Percentiles rank a stretch among this genome's conserved stretches.
Evolutionary conservation across 2,888 invertebrate genomes (phyloP).

Genomic region (Chaetogeoica ovagalla): DNA sequence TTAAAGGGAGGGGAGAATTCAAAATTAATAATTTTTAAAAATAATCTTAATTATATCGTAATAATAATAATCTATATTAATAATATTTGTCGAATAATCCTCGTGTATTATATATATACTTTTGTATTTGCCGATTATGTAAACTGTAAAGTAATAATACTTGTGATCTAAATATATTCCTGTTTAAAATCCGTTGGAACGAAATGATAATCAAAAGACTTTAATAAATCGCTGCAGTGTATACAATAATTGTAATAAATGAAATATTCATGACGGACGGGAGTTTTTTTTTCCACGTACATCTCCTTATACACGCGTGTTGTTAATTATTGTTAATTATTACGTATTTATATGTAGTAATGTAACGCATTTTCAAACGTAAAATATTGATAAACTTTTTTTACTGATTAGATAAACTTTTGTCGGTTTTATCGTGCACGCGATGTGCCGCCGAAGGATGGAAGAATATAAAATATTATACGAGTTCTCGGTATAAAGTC

Average conservation of each 20-base stretch:
- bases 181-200: conserved; percentile 1
- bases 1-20: background rate
- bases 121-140: background rate
- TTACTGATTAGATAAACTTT: conserved; percentile 1
- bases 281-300: background rate
- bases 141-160: background rate
- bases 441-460: background rate
- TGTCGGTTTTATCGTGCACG: background rate
- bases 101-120: background rate
- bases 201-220: conserved; percentile 1
- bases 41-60: background rate
- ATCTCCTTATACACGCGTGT: background rate
- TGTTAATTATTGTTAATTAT: background rate
- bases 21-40: background rate
- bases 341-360: background rate
- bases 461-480: background rate
- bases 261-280: background rate
- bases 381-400: conserved; percentile 9
- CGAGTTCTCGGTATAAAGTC: background rate
- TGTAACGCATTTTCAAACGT: background rate
- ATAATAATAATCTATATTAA: too few species aligned
- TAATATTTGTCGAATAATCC: background rate
- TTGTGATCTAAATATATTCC: background rate
- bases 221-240: background rate
- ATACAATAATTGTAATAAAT: background rate